Evolutionary conservation across 1,140 invertebrate genomes (phyloP), one percentile per base, ranked within the genome.

Genomic region (Yoshiicerus persimilis): DNA sequence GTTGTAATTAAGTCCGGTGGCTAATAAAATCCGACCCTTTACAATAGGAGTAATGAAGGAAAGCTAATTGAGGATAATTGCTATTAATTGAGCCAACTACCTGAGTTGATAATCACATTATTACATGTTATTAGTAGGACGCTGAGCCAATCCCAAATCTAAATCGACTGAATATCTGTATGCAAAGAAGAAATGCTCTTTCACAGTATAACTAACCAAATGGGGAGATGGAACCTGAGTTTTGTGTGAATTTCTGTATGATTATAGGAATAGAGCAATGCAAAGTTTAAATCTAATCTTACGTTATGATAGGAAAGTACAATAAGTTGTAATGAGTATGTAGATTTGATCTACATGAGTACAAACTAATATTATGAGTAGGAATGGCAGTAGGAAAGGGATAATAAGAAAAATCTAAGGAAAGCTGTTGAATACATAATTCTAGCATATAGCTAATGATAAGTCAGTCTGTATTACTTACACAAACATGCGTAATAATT

Each of bases 31-130:
- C 34, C 75, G 75, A 80, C 6, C 4, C 38, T 80, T 80, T 80
- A 80, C 75, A 80, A 80, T 80, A 80, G 20, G 75, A 30, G 75
- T 80, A 80, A 80, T 80, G 75, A 80, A 80, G 75, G 32, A 80
- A 38, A 80, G 75, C 75, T 80, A 80, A 80, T 80, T 80, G 75
- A 80, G 75, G 27, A 80, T 80, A 80, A 80, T 80, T 80, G 75
- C 75, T 38, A 80, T 80, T 80, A 80, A 80, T 80, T 80, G 75
- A 80, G 75, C 75, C 75, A 80, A 80, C 75, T 80, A 80, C 75
- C 75, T 80, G 75, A 80, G 75, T 80, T 36, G 75, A 80, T 80
- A 80, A 80, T 80, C 32, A 80, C 75, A 80, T 80, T 80, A 80
- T 80, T 80, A 80, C 32, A 38, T 80, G n/a, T 30, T 80, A 80